Conservation (phyloP, 2,113 vertebrate genomes). For the Eidolon helvum region DNA sequence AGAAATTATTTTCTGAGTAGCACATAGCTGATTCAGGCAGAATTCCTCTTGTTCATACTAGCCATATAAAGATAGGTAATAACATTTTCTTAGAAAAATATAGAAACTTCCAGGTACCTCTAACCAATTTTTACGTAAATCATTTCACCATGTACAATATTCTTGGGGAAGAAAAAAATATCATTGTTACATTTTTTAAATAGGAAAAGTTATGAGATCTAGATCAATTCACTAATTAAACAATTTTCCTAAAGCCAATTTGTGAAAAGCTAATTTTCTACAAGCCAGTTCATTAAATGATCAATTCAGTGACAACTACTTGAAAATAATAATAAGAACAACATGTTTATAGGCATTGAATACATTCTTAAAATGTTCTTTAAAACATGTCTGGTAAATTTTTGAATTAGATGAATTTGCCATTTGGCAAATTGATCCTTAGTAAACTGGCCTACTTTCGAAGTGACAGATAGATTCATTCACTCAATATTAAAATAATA, state of each 20-base stretch:
- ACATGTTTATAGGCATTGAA: neutral
- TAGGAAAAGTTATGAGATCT: neutral
- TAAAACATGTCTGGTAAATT: neutral
- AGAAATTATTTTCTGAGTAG: neutral
- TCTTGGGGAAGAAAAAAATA: neutral
- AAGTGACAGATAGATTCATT: neutral
- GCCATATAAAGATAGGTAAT: neutral
- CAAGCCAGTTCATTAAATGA: neutral
- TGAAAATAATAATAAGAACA: neutral
- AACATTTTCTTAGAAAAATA: conserved; percentile 2
- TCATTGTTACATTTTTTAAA: neutral
- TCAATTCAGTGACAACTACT: neutral
- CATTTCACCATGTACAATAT: neutral
- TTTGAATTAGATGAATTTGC: neutral
- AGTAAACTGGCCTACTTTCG: neutral
- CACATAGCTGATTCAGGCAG: neutral
- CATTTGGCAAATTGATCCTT: neutral
- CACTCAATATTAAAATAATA: neutral
- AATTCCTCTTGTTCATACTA: neutral
- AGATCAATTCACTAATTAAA: neutral
- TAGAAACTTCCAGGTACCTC: neutral
- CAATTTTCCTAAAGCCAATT: neutral
- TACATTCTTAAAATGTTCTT: neutral
- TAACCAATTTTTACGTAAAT: neutral
- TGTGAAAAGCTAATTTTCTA: neutral